These are phyloP conservation scores for Plutella xylostella DNA, from an alignment of 2,888 invertebrate species.

Conservation along the genomic window DNA sequence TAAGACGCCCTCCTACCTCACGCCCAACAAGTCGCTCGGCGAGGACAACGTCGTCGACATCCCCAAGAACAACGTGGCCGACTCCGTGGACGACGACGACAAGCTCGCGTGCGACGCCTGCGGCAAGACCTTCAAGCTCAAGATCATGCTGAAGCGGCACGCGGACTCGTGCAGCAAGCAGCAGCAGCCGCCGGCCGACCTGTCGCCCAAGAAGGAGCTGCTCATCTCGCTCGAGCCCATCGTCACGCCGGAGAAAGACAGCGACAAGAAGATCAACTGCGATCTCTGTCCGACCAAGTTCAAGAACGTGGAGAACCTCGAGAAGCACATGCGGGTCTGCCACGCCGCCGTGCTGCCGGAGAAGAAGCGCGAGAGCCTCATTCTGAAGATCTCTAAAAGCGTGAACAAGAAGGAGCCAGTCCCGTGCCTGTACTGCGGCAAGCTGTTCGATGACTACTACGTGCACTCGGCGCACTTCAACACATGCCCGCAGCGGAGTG, in stretches of 20 bases:
- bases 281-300: conserved; percentile 46
- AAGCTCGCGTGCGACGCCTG: conserved; percentile 47
- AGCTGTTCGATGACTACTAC: conserved; percentile 41
- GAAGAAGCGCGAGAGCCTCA: conserved; percentile 18
- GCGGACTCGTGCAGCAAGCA: conserved; percentile 30
- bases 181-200: conserved; percentile 20
- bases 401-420: conserved; percentile 26
- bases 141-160: conserved; percentile 61
- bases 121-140: conserved; percentile 52
- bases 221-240: conserved; percentile 47
- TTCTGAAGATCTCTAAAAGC: conserved; percentile 1
- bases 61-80: conserved; percentile 25
- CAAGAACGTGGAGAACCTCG: conserved; percentile 42
- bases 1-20: not conserved
- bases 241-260: conserved; percentile 24
- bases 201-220: conserved; percentile 39
- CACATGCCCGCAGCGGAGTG: conserved; percentile 33
- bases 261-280: conserved; percentile 31
- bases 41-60: conserved; percentile 23
- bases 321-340: conserved; percentile 48
- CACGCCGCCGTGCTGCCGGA: conserved; percentile 49
- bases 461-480: conserved; percentile 39
- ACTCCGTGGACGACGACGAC: conserved; percentile 36
- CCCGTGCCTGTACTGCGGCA: conserved; percentile 45
- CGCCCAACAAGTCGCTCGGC: conserved; percentile 12